Conservation (phyloP, 2,113 vertebrate genomes). For the Lepisosteus oculatus region DNA sequence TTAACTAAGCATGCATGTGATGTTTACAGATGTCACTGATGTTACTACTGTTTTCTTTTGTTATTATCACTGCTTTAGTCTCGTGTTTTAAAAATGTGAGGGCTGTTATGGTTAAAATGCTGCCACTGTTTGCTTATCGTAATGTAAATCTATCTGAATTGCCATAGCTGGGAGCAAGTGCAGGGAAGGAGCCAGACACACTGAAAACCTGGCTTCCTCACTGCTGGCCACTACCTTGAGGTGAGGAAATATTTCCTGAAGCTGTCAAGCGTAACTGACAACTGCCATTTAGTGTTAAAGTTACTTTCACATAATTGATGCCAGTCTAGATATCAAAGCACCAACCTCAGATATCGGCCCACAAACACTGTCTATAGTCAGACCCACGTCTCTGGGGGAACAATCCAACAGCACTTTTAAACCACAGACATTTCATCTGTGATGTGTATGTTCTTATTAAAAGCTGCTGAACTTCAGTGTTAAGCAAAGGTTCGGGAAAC, state of each 20-base stretch:
- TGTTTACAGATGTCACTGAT: conserved; percentile 33
- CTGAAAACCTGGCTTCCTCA: conserved; percentile 4
- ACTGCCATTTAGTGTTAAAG: conserved; percentile 35
- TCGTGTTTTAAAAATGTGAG: conserved; percentile 14
- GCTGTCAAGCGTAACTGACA: conserved; percentile 47
- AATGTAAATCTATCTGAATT: conserved; percentile 40
- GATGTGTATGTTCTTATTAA: no score
- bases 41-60: not conserved
- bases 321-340: conserved; percentile 5
- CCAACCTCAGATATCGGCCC: not conserved
- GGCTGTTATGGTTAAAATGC: conserved; percentile 30
- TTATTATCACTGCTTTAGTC: no score
- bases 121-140: conserved; percentile 37
- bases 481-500: no score
- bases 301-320: conserved; percentile 32
- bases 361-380: not conserved
- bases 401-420: conserved; percentile 3
- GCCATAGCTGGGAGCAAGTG: conserved; percentile 38
- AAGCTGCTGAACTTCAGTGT: not conserved
- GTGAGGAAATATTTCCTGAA: conserved; percentile 38
- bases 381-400: conserved; percentile 6
- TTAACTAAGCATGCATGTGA: conserved; percentile 51
- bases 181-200: not conserved
- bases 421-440: not conserved
- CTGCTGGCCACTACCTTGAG: conserved; percentile 28